These are phyloP conservation scores for Chelon labrosus DNA, from an alignment of 2,797 vertebrate species.

Conservation along the genomic window DNA sequence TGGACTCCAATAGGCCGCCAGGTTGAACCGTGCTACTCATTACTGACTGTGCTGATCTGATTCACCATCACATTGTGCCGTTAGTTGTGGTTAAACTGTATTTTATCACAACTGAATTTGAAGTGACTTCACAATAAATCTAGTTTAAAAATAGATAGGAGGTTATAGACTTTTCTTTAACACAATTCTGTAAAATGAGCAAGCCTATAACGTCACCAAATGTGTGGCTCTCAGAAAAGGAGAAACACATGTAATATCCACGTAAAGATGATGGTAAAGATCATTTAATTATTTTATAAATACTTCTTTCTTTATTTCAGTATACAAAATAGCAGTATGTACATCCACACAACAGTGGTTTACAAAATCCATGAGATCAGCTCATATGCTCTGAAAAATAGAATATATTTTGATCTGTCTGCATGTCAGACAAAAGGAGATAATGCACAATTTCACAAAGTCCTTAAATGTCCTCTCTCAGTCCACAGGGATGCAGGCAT, in stretches of 20 bases:
- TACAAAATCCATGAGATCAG: conserved; percentile 83
- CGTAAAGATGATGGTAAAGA: conserved; percentile 75
- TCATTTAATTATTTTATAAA: conserved; percentile 94
- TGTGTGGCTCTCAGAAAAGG: conserved; percentile 8
- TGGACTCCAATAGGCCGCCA: conserved; percentile 42
- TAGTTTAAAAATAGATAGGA: conserved; percentile 38
- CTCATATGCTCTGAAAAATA: conserved; percentile 79
- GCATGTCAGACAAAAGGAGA: conserved; percentile 74
- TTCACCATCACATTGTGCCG: conserved; percentile 47
- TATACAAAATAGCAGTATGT: conserved; percentile 95
- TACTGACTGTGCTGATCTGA: conserved; percentile 63
- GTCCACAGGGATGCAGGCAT: conserved; percentile 76
- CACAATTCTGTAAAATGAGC: conserved; percentile 9
- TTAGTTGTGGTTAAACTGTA: conserved; percentile 62
- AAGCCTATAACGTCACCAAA: not conserved
- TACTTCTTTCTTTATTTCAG: conserved; percentile 94
- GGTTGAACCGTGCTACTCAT: conserved; percentile 58
- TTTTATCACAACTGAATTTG: conserved; percentile 63
- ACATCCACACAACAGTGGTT: conserved; percentile 95
- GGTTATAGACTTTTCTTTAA: conserved; percentile 17
- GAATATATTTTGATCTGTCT: conserved; percentile 74
- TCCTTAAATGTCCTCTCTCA: conserved; percentile 67
- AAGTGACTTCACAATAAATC: conserved; percentile 57
- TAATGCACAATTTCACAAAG: conserved; percentile 74
- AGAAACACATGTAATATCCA: conserved; percentile 26